Evolutionary conservation across 2,113 vertebrate genomes (phyloP), one percentile per base, ranked within the genome.

Genomic region (Elachura formosa): DNA sequence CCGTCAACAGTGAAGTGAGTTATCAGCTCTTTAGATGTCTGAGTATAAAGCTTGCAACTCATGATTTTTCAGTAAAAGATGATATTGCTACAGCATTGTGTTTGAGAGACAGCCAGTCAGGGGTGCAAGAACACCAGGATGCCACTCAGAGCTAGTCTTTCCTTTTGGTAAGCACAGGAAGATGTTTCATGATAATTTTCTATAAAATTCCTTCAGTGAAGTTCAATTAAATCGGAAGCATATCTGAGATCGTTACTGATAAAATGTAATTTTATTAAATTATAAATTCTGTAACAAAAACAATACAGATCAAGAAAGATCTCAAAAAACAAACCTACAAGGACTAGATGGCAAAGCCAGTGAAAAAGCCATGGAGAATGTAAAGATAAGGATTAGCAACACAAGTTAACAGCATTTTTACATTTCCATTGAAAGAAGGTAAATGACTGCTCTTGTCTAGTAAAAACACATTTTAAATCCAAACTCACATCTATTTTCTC

Each of bases 181-280:
- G n/a, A 25, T 63, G 14, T 7, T 90, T 38, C n/a, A 62, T 22
- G 26, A 19, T 12, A 7, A 33, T 55, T 66, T 73, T 34, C 41
- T 78, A 71, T 80, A 9, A 55, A 51, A 75, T 54, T 74, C 38
- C 63, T 87, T 61, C 67, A 86, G 33, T 49, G 41, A 73, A 49
- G 72, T 48, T 95, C 59, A 96, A 85, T 84, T 69, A 91, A 96
- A 68, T 74, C 89, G 59, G 91, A 96, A 84, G 54, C 66, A 20
- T 54, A 73, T 5, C 48, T 31, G 55, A 84, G 73, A 84, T 80
- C 68, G 85, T 97, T 97, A 97, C 93, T 98, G 97, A 97, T 98
- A 98, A 98, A 98, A 94, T 97, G 97, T 98, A 98, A 87, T 98
- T 97, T 98, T 98, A 98, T 98, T 98, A 98, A 98, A 98, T 98